Evolutionary conservation across 2,797 vertebrate species (phyloP).

Genomic region (Anabas testudineus): DNA sequence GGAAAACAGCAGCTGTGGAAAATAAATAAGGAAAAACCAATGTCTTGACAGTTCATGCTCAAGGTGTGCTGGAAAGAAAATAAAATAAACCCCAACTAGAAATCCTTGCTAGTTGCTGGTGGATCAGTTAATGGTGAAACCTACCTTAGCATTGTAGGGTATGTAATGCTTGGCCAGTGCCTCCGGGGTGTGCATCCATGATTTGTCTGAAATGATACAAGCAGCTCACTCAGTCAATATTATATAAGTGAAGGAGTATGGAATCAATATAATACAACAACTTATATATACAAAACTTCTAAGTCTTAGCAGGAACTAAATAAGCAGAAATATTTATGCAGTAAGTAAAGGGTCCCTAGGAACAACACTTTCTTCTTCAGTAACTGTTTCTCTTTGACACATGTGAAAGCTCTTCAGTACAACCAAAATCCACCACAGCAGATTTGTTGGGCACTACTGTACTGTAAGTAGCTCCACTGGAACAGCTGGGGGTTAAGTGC

Average conservation of each 20-base stretch:
- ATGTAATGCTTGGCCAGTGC: conserved; percentile 98
- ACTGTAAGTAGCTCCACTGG: background rate
- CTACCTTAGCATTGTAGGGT: conserved; percentile 97
- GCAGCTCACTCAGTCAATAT: conserved; percentile 19
- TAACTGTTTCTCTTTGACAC: background rate
- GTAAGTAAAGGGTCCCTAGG: background rate
- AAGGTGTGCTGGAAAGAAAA: background rate
- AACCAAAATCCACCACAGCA: background rate
- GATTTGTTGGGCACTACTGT: background rate
- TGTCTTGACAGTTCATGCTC: background rate
- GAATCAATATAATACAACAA: background rate
- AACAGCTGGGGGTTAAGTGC: background rate
- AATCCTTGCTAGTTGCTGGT: no score
- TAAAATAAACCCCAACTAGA: background rate
- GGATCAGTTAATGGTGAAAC: conserved; percentile 49
- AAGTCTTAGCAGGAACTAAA: no score
- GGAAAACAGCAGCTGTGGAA: conserved; percentile 34
- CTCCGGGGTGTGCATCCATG: conserved; percentile 99
- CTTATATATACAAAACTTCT: background rate
- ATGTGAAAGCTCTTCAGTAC: background rate
- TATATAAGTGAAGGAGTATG: background rate
- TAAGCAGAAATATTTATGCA: no score
- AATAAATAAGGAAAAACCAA: conserved; percentile 10
- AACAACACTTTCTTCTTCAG: background rate
- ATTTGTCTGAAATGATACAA: conserved; percentile 92